Evolutionary conservation across 2,888 invertebrate genomes (phyloP).

Genomic region (Drosophila eohydei): DNA sequence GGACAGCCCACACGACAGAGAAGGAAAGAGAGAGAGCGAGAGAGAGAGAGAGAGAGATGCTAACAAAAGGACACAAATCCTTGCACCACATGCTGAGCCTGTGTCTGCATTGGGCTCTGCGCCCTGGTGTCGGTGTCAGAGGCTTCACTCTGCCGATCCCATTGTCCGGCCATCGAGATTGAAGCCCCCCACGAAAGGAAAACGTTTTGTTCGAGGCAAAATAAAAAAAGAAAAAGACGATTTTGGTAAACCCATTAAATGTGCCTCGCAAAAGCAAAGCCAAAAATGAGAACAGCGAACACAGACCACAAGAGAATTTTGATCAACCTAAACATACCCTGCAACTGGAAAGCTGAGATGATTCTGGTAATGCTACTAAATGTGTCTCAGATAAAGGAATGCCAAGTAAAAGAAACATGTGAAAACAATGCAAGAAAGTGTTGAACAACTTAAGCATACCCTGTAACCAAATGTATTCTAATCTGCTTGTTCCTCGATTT

Average conservation of each 20-base stretch:
- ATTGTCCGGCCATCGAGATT: conserved; percentile 47
- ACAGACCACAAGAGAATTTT: not conserved
- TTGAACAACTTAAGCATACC: conserved; percentile 11
- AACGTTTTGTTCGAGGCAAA: conserved; percentile 57
- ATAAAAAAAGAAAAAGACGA: conserved; percentile 32
- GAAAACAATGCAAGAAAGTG: not conserved
- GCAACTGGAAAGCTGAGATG: too few species aligned
- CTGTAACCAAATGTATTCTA: not conserved
- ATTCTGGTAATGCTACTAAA: not conserved
- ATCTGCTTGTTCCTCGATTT: not conserved
- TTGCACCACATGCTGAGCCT: conserved; percentile 72
- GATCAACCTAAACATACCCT: conserved; percentile 21
- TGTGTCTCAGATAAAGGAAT: not conserved
- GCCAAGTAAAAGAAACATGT: not conserved
- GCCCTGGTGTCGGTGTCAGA: conserved; percentile 20
- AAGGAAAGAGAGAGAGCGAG: not conserved
- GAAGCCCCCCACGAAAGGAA: conserved; percentile 42
- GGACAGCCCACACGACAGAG: conserved; percentile 50
- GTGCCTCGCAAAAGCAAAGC: conserved; percentile 39
- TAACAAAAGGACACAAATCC: conserved; percentile 62
- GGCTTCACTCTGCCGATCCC: conserved; percentile 18
- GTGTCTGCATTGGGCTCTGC: conserved; percentile 23
- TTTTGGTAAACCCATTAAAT: conserved; percentile 70
- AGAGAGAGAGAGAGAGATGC: not conserved
- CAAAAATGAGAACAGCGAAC: conserved; percentile 9